Conservation (phyloP, 2,888 invertebrate genomes). For the Stenodera caucasica region DNA sequence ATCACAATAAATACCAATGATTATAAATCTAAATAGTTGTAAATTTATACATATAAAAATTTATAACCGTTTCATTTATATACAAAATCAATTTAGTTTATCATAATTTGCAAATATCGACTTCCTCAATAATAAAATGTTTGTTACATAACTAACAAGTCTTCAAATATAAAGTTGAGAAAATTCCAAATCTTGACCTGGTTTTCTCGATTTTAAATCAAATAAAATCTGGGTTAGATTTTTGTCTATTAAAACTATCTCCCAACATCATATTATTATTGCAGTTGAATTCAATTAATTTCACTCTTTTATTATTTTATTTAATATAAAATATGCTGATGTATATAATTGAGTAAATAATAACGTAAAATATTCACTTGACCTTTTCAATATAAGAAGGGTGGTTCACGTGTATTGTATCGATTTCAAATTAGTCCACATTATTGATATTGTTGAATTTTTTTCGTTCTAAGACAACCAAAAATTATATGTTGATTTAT, state of each 20-base stretch:
- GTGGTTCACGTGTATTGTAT: slow-evolving; percentile 16
- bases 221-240: slow-evolving; percentile 29
- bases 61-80: neutral
- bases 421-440: slow-evolving; percentile 7
- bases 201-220: slow-evolving; percentile 5
- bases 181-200: too few relatives aligned
- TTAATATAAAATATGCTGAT: too few relatives aligned
- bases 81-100: neutral
- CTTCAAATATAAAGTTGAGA: slow-evolving; percentile 27
- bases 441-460: too few relatives aligned
- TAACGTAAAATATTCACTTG: slow-evolving; percentile 9
- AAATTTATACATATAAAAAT: too few relatives aligned
- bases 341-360: too few relatives aligned
- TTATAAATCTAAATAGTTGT: neutral
- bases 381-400: slow-evolving; percentile 8
- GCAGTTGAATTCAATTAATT: slow-evolving; percentile 5
- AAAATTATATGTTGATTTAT: neutral
- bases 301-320: slow-evolving; percentile 10
- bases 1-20: neutral
- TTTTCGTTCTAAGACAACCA: neutral
- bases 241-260: slow-evolving; percentile 15
- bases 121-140: neutral
- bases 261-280: too few relatives aligned
- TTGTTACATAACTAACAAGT: slow-evolving; percentile 12
- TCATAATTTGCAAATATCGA: neutral